Percentiles rank a stretch among this genome's conserved stretches.
These are phyloP conservation scores for Sceloporus tristichus DNA, from an alignment of 2,113 vertebrate species.

Conservation along the genomic window DNA sequence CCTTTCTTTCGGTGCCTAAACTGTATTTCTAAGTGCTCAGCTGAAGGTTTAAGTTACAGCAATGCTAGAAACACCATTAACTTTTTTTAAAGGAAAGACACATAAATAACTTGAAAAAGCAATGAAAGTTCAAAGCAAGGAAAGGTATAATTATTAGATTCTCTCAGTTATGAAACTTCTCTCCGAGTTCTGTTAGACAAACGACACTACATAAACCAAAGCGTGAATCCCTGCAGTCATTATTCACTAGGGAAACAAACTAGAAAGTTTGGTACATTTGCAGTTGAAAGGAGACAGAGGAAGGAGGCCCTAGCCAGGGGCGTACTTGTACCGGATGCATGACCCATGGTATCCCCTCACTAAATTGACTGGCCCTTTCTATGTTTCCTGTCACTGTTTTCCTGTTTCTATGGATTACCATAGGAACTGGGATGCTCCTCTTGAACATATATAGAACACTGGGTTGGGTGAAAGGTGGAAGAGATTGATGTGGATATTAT, in stretches of 20 bases:
- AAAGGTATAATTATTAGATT: not conserved
- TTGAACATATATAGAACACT: conserved; percentile 23
- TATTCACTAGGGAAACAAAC: conserved; percentile 9
- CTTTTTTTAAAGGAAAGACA: not conserved
- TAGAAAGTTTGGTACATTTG: conserved; percentile 19
- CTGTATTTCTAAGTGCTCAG: no score
- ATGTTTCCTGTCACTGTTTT: conserved; percentile 41
- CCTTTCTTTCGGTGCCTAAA: no score
- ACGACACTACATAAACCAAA: not conserved
- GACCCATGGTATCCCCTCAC: conserved; percentile 19
- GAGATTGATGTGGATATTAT: conserved; percentile 9
- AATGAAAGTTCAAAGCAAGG: conserved; percentile 4
- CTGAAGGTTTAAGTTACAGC: no score
- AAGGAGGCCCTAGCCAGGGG: conserved; percentile 23
- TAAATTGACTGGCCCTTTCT: conserved; percentile 26
- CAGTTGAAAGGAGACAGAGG: conserved; percentile 20
- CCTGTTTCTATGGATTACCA: conserved; percentile 41
- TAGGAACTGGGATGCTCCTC: conserved; percentile 28
- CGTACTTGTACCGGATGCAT: conserved; percentile 25
- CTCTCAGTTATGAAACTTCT: not conserved
- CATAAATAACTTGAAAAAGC: conserved; percentile 8
- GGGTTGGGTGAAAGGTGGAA: conserved; percentile 12
- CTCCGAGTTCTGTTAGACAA: conserved; percentile 2
- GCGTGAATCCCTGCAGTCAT: not conserved
- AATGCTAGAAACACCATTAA: not conserved